Evolutionary conservation across 2,113 vertebrate species (phyloP), one percentile per base, ranked within the genome.

Genomic region (Apteryx mantelli): DNA sequence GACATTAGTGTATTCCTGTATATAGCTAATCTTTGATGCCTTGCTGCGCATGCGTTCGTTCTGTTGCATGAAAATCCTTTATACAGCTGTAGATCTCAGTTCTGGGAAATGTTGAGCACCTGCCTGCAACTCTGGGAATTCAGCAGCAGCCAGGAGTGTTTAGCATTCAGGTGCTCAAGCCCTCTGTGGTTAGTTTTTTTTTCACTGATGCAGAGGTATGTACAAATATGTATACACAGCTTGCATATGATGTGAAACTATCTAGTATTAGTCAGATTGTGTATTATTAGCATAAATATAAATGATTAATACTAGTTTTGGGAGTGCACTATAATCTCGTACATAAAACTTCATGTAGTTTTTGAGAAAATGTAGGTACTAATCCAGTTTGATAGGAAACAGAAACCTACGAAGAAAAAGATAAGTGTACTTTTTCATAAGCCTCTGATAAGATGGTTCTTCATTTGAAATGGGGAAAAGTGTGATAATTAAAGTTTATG

Each of bases 181-280:
- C 16, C 26, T 61, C 42, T 30, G 21, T 56, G 32, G 11, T 25
- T 15, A 1, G 3, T 8, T 36, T 60, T 10, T 40, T 60, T 48
- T 73, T 53, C 44, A 30, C 19, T 2, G 6, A 22, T 53, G 75
- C 77, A 46, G 71, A 60, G 38, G 25, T 38, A 28, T 32, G 22
- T 26, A 20, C 3, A 2, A 20, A 56, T 1, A 19, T 21, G 8
- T 18, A 9, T n/a, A 36, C 10, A 15, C 22, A 60, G 25, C 4
- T 7, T 32, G 7, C 18, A 34, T 7, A 12, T 17, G 36, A 20
- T 64, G 25, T 2, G 75, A 65, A 82, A 28, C 7, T 63, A 16
- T 13, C 73, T 28, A 46, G 34, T 53, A 12, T 55, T 60, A 52
- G 12, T 38, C 22, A 20, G 53, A 13, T 20, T 42, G 16, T 38